Percentiles rank a stretch among this genome's conserved stretches.
These are phyloP conservation scores for Drosophila pectinifera DNA, from an alignment of 1,140 invertebrate genomes.

Conservation along the genomic window DNA sequence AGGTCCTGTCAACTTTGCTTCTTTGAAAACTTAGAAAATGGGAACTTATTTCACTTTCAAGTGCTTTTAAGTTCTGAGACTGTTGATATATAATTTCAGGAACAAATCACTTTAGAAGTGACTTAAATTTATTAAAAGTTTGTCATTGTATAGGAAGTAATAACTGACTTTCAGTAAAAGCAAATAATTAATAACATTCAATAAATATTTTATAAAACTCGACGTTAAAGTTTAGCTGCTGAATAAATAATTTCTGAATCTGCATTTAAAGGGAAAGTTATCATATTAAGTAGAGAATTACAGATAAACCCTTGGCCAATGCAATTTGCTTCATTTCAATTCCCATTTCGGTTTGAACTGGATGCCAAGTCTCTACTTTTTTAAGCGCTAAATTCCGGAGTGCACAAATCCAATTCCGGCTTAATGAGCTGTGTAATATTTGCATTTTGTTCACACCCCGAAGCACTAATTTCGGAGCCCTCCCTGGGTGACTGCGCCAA, in stretches of 20 bases:
- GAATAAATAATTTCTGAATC: background rate
- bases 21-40: too few species aligned
- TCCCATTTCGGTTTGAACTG: background rate
- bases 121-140: background rate
- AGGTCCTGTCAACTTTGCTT: background rate
- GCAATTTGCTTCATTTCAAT: background rate
- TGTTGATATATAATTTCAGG: too few species aligned
- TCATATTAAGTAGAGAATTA: background rate
- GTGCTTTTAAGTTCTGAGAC: background rate
- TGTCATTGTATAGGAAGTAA: background rate
- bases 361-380: conserved; percentile 51
- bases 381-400: conserved; percentile 15
- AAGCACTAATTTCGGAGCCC: conserved; percentile 57
- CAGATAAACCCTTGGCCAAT: background rate
- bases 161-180: background rate
- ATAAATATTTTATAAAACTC: too few species aligned
- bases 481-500: conserved; percentile 40
- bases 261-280: background rate
- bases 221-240: background rate
- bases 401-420: conserved; percentile 65
- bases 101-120: too few species aligned
- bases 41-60: too few species aligned
- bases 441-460: conserved; percentile 75
- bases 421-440: conserved; percentile 82
- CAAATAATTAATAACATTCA: background rate